phyloP scores from a whole-genome alignment of 2,797 vertebrate species.

The Simalia tracyae region DNA sequence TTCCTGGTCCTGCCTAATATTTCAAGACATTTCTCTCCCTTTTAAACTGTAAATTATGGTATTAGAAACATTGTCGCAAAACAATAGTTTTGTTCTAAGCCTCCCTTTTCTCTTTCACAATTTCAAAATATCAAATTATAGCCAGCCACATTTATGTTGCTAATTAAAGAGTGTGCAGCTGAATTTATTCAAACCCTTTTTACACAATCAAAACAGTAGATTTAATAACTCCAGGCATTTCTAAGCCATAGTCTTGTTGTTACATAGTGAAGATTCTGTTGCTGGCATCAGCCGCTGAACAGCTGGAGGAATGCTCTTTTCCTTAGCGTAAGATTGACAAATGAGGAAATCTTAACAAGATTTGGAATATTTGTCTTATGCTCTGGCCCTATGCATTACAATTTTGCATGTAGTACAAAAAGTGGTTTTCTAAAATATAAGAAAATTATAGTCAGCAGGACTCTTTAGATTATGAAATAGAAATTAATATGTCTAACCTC shows the following conservation, averaged over 20 bases:
- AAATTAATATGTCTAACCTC: not conserved
- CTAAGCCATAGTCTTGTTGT: not conserved
- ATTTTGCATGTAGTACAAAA: constrained; percentile 1
- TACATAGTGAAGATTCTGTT: constrained; percentile 12
- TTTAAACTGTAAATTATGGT: not conserved
- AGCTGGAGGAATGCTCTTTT: not conserved
- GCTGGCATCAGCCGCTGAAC: not conserved
- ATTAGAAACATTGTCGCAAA: not conserved
- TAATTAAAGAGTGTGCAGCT: not conserved
- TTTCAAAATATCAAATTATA: not conserved
- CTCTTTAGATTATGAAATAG: not conserved
- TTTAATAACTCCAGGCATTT: not conserved
- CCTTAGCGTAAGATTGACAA: constrained; percentile 17
- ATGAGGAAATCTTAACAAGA: not conserved
- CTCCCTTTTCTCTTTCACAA: not conserved
- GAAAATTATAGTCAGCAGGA: not conserved
- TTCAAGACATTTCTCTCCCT: not conserved
- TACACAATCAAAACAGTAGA: not conserved
- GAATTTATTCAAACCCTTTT: not conserved
- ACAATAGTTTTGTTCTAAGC: not conserved
- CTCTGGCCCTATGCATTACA: not conserved
- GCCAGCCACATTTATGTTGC: not conserved
- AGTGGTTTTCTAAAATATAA: not conserved
- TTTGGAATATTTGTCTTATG: constrained; percentile 15
- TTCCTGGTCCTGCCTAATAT: not conserved